phyloP scores from a whole-genome alignment of 2,113 vertebrate species.

The Hydropotes inermis region DNA sequence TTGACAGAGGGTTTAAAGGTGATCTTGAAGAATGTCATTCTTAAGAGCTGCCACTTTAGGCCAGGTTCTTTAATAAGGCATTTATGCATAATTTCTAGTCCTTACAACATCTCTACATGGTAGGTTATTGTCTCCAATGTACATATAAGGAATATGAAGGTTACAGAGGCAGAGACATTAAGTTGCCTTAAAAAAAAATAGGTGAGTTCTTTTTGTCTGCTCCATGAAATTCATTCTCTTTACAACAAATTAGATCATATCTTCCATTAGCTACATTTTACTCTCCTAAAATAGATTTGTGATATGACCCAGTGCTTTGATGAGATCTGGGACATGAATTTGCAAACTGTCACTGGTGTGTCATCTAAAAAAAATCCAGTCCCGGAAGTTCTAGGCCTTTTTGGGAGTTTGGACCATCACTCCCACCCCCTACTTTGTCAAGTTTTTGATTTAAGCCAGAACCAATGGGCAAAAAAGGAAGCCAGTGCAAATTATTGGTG shows the following conservation, averaged over 20 bases:
- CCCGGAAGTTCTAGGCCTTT: slow-evolving; percentile 21
- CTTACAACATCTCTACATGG: neutral
- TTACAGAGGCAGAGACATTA: slow-evolving; percentile 23
- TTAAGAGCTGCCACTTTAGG: neutral
- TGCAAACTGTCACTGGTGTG: slow-evolving; percentile 44
- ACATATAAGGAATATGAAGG: neutral
- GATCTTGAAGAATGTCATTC: neutral
- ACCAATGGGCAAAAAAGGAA: neutral
- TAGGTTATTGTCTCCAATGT: neutral
- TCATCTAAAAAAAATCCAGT: slow-evolving; percentile 27
- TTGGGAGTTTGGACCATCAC: neutral
- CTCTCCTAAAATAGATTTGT: slow-evolving; percentile 62
- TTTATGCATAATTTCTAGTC: slow-evolving; percentile 23
- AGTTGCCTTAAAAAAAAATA: slow-evolving; percentile 14
- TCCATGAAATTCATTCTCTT: slow-evolving; percentile 23
- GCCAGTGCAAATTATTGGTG: neutral
- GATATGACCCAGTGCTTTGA: slow-evolving; percentile 62
- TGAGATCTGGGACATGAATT: slow-evolving; percentile 64
- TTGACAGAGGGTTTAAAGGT: slow-evolving; percentile 13
- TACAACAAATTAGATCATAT: slow-evolving; percentile 52
- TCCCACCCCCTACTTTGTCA: neutral
- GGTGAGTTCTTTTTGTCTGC: neutral
- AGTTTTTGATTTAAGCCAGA: slow-evolving; percentile 33
- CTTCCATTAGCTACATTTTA: slow-evolving; percentile 47
- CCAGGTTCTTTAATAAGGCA: neutral